Conservation (phyloP, 2,113 vertebrate species). For the Martes martes region DNA sequence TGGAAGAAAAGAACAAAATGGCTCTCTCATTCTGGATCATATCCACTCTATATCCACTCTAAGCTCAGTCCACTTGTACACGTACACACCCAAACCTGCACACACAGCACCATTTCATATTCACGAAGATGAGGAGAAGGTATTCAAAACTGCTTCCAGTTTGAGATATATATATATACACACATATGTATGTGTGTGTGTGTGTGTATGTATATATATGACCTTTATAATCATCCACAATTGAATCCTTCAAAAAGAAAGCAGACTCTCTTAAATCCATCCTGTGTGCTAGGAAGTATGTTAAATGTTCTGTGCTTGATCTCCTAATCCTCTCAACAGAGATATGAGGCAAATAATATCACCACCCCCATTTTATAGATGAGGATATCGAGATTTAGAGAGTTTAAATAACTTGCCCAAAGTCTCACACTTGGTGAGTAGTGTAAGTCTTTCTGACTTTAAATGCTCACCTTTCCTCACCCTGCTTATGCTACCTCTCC, state of each 20-base stretch:
- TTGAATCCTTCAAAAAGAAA: not conserved
- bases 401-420: not conserved
- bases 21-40: not conserved
- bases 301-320: not conserved
- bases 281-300: not conserved
- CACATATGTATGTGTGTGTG: too few species aligned
- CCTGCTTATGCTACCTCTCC: not conserved
- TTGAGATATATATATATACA: not conserved
- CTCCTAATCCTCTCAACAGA: slow-evolving; percentile 25
- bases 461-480: slow-evolving; percentile 11
- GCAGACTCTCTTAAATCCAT: not conserved
- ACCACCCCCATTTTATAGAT: not conserved
- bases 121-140: not conserved
- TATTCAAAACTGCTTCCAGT: not conserved
- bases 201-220: not conserved
- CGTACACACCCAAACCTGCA: not conserved
- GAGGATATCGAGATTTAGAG: not conserved
- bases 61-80: not conserved
- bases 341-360: not conserved
- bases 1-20: not conserved
- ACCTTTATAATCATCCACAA: not conserved
- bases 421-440: not conserved
- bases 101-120: not conserved
- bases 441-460: not conserved
- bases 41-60: not conserved